Evolutionary conservation across 2,113 vertebrate species (phyloP).

Genomic region (Cottus gobio): DNA sequence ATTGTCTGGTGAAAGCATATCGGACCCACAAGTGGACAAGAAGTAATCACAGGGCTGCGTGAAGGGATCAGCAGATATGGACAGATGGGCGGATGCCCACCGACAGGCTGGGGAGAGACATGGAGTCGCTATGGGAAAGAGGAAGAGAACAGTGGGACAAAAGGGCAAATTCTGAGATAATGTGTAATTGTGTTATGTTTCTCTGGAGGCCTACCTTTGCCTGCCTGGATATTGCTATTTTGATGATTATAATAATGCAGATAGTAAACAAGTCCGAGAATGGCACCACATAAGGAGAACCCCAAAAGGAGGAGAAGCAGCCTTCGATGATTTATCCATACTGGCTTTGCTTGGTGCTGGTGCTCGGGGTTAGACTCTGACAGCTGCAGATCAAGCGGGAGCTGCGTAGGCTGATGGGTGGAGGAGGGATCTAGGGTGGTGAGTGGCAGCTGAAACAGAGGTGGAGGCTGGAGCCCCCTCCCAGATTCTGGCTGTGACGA

Average conservation of each 20-base stretch:
- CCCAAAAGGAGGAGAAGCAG: slow-evolving; percentile 59
- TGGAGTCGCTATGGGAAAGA: slow-evolving; percentile 59
- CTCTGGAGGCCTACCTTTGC: slow-evolving; percentile 36
- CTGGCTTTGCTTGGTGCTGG: slow-evolving; percentile 39
- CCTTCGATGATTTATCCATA: slow-evolving; percentile 42
- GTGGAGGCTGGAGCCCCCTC: slow-evolving; percentile 22
- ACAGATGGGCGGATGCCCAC: slow-evolving; percentile 68
- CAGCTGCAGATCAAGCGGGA: slow-evolving; percentile 37
- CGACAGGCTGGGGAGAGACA: slow-evolving; percentile 78
- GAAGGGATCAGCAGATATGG: slow-evolving; percentile 81
- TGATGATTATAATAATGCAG: slow-evolving; percentile 26
- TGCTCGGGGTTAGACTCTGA: slow-evolving; percentile 27
- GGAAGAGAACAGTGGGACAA: slow-evolving; percentile 17
- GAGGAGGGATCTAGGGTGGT: slow-evolving; percentile 13
- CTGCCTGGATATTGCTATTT: neutral
- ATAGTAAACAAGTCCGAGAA: slow-evolving; percentile 65
- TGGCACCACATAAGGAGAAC: slow-evolving; percentile 45
- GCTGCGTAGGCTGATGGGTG: slow-evolving; percentile 32
- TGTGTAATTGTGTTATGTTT: neutral
- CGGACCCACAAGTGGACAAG: slow-evolving; percentile 76
- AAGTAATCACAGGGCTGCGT: slow-evolving; percentile 84
- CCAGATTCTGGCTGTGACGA: slow-evolving; percentile 47
- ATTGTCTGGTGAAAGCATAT: slow-evolving; percentile 37
- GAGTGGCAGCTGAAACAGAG: slow-evolving; percentile 28
- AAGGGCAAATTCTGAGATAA: neutral